phyloP scores from a whole-genome alignment of 37 sponge, comb jelly and placozoan species.

The Hexactinellida sp. region DNA sequence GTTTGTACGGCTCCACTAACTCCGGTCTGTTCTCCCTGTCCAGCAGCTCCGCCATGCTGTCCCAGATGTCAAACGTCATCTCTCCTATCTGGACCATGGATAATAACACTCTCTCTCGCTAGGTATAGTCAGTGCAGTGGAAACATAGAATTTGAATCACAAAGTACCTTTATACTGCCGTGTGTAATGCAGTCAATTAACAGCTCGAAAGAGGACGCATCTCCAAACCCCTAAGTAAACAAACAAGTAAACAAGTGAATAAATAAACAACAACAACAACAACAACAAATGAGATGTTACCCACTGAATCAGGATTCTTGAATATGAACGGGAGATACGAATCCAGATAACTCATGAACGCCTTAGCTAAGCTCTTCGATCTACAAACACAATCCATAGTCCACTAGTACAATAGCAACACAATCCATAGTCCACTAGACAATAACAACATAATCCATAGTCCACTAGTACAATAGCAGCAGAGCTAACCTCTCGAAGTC shows the following conservation, averaged over 20 bases:
- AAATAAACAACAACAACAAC: neutral
- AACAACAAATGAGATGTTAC: neutral
- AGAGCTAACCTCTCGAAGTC: neutral
- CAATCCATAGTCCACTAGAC: neutral
- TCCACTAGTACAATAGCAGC: neutral
- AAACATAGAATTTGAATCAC: no score
- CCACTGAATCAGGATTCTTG: neutral
- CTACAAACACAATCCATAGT: neutral
- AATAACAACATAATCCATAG: neutral
- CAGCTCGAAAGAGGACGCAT: neutral
- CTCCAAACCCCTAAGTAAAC: neutral
- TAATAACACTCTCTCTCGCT: no score
- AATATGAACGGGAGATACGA: neutral
- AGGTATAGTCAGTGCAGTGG: no score
- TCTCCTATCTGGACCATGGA: constrained; percentile 10
- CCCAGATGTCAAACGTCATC: constrained; percentile 16
- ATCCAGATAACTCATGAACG: constrained; percentile 1
- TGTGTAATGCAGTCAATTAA: neutral
- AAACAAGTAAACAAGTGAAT: neutral
- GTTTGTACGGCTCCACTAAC: neutral
- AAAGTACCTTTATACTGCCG: neutral
- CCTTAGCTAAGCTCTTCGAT: neutral
- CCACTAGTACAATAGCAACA: neutral
- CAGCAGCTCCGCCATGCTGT: neutral
- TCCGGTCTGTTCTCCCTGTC: neutral